Evolutionary conservation across 2,888 invertebrate species (phyloP).

Genomic region (Eupithecia dodoneata): DNA sequence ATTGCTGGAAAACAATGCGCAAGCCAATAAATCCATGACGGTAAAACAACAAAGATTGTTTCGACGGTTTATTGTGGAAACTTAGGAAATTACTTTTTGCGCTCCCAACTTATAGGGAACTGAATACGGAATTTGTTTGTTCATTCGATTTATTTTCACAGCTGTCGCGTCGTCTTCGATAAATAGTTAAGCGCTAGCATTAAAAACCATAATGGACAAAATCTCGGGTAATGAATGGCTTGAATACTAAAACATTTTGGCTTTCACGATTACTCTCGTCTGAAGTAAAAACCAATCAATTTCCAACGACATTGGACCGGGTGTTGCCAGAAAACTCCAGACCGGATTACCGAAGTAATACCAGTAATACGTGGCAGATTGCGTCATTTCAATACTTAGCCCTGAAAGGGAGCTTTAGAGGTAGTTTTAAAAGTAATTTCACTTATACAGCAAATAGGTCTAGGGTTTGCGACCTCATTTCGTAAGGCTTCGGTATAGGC

Average conservation of each 20-base stretch:
- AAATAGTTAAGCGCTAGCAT: constrained; percentile 27
- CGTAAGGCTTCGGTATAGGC: constrained; percentile 32
- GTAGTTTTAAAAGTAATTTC: constrained; percentile 34
- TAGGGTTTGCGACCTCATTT: constrained; percentile 38
- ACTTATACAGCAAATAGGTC: constrained; percentile 45
- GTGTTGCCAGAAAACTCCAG: constrained; percentile 16
- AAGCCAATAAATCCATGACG: constrained; percentile 47
- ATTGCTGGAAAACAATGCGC: constrained; percentile 60
- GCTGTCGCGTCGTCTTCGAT: constrained; percentile 33
- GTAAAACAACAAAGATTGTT: constrained; percentile 40
- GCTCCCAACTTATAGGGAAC: constrained; percentile 29
- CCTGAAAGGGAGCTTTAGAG: constrained; percentile 16
- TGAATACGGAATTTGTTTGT: constrained; percentile 37
- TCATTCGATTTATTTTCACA: constrained; percentile 37
- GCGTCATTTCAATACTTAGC: constrained; percentile 27
- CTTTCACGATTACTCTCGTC: constrained; percentile 13
- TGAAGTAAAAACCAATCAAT: constrained; percentile 26
- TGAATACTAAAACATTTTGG: constrained; percentile 5
- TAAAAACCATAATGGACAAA: constrained; percentile 18
- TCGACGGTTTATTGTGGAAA: constrained; percentile 36
- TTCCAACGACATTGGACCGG: constrained; percentile 13
- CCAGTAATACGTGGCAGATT: constrained; percentile 24
- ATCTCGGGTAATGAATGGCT: background rate
- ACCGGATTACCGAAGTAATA: constrained; percentile 18
- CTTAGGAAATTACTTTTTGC: constrained; percentile 43